phyloP scores from a whole-genome alignment of 2,888 invertebrate genomes.

The Synergus laeviventris region DNA sequence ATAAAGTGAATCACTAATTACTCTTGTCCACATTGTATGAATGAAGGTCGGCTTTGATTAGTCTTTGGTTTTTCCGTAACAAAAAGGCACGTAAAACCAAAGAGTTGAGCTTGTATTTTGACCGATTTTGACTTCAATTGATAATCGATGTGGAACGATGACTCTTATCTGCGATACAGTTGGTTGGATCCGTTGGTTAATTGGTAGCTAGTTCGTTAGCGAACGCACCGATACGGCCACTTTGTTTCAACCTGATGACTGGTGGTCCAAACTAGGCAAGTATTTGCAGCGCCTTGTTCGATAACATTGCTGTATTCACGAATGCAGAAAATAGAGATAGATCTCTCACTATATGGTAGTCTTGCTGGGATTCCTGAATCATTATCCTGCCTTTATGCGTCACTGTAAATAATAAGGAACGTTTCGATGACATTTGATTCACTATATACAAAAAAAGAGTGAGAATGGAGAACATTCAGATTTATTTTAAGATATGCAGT shows the following conservation, averaged over 20 bases:
- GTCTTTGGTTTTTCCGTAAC: neutral
- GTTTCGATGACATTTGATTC: neutral
- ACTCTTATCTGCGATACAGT: slow-evolving; percentile 34
- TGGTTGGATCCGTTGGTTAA: slow-evolving; percentile 45
- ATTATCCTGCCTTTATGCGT: neutral
- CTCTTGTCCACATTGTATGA: neutral
- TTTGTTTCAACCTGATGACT: slow-evolving; percentile 33
- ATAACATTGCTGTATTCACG: neutral
- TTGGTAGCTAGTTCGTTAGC: slow-evolving; percentile 56
- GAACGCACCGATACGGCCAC: slow-evolving; percentile 47
- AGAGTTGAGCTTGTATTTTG: neutral
- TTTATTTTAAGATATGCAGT: no score
- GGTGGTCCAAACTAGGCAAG: slow-evolving; percentile 14
- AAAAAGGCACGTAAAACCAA: neutral
- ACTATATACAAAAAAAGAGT: no score
- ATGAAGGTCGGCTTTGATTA: neutral
- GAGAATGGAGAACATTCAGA: no score
- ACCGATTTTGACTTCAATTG: slow-evolving; percentile 47
- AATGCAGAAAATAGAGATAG: slow-evolving; percentile 25
- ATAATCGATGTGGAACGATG: slow-evolving; percentile 55
- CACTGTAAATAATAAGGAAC: no score
- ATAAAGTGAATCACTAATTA: neutral
- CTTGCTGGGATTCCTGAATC: neutral
- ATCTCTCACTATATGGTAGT: slow-evolving; percentile 34
- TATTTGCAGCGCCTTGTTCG: slow-evolving; percentile 21